Base-by-base conservation (phyloP, 1,140 invertebrate genomes). In the Macrotrachela quadricornifera region DNA sequence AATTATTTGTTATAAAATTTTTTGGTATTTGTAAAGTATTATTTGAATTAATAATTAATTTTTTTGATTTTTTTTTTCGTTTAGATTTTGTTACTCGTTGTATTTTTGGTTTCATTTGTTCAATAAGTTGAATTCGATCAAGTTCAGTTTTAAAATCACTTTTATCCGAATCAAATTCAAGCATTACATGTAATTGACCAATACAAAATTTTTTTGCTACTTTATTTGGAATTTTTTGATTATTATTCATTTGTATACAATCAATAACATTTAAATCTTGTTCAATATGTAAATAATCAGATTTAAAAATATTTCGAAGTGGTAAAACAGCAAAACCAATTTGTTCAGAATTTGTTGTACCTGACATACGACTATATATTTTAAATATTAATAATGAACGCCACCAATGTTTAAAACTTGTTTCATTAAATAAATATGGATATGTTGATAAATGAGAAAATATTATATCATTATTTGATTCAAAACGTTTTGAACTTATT, bases 361-460 rank as follows among this genome's bases (percentile, higher is more conserved):
- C 60, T 38, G 61, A 53, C 17, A 58, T 57, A 56, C 62, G 59
- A 13, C 59, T 55, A 52, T 59, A 69, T 0, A 70, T 46, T 59
- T 67, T 67, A 54, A 70, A 69, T 6, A 65, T 56, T 12, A 69
- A 59, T 6, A 60, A 61, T n/a, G 65, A 66, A 46, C 61, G 64
- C 68, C 68, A 70, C 68, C 68, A 70, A 50, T 62, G 63, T 36
- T 70, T 65, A 15, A 70, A 56, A 6, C 64, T 58, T 30, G 59
- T 56, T 12, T 63, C 64, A 62, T 70, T 66, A 64, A 70, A 70
- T 57, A 66, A 58, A 3, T 67, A 56, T 10, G 68, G 66, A 55
- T 68, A 70, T 16, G 67, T 65, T 10, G 67, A 66, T 10, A 60
- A 58, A 57, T 67, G 65, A 17, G 57, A 60, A 46, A 68, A 70